Conservation (phyloP, 2,888 invertebrate genomes). For the Magallana nippona region DNA sequence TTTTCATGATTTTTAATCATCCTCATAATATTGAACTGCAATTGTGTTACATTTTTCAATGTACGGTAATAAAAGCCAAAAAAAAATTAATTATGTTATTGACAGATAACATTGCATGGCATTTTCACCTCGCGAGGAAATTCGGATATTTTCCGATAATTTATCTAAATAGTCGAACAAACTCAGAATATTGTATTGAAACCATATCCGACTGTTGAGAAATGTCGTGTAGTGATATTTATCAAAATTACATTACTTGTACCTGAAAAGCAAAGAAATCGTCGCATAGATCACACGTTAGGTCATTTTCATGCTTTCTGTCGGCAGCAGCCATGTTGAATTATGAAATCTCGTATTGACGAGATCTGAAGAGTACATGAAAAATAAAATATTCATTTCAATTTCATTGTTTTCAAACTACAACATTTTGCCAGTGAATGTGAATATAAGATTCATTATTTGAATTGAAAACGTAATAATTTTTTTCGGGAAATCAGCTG, state of each 20-base stretch:
- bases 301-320: constrained; percentile 38
- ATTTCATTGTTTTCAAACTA: background rate
- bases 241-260: background rate
- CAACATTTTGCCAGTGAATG: background rate
- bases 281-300: constrained; percentile 52
- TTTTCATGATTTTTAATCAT: too few species aligned
- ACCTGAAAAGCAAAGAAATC: constrained; percentile 72
- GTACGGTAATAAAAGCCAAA: too few species aligned
- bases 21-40: too few species aligned
- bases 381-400: background rate
- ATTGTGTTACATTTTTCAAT: too few species aligned
- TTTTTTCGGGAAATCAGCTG: constrained; percentile 44
- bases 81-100: too few species aligned
- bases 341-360: constrained; percentile 6
- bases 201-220: too few species aligned
- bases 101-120: too few species aligned
- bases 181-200: too few species aligned
- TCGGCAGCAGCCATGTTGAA: constrained; percentile 73
- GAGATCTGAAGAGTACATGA: constrained; percentile 6
- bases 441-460: background rate
- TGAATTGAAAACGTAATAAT: background rate
- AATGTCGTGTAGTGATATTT: too few species aligned
- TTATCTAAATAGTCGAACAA: too few species aligned
- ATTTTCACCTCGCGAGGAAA: constrained; percentile 36
- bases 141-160: background rate